Base-by-base conservation (phyloP, 2,113 vertebrate genomes). In the Pimephales promelas region DNA sequence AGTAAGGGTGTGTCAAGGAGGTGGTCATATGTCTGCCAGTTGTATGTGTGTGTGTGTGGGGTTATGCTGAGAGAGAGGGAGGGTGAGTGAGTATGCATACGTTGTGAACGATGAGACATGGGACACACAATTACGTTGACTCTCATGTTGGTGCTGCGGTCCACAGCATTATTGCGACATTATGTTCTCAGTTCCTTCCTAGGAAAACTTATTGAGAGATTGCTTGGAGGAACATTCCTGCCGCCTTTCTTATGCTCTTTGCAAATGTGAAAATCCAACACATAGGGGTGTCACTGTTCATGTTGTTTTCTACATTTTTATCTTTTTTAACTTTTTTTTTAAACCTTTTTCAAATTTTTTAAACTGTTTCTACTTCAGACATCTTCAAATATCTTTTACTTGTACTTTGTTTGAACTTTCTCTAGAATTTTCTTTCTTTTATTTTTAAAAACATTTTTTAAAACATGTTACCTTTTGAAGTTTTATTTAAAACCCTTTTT, bases 1-100 rank as follows among this genome's bases (percentile, higher is more conserved):
- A 82, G 64, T 49, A 68, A 84, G 79, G 83, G 84, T 82, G 82
- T 84, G 72, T 86, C 84, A 88, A 84, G 83, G 79, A 86, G 83
- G 56, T 26, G 81, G 74, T 76, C 82, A 79, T 79, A 52, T 74
- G 77, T 70, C 54, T 84, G 70, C 66, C 81, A 83, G 84, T 72
- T 84, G 77, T 83, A 73, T 79, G 16, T 85, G 31, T 68, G 22
- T 76, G 71, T 75, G 31, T 68, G 76, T 52, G 57, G 47, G 83
- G 70, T 72, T 45, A 49, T 10, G 20, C 59, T 52, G 26, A 73
- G 14, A 59, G 61, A 74, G 61, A 24, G 72, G 64, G 61, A 54
- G 52, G 18, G 16, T n/a, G n/a, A 47, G 22, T 22, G 49, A 24
- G 72, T 70, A 64, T 71, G 61, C 45, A 45, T 86, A 54, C 2